Evolutionary conservation across 2,888 invertebrate genomes (phyloP).

Genomic region (Cryptocephalus moraei): DNA sequence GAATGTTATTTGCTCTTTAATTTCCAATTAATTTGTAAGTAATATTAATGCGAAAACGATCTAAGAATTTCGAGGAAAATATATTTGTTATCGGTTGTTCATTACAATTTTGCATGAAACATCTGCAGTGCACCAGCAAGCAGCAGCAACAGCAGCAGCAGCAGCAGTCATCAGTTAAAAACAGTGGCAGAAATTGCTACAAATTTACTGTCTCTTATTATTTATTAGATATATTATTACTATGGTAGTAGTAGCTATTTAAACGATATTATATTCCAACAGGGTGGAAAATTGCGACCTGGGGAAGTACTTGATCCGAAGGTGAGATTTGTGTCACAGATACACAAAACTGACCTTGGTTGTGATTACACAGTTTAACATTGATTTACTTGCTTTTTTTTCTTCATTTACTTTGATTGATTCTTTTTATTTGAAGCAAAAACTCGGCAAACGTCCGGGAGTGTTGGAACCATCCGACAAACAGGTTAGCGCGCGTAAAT

Average conservation of each 20-base stretch:
- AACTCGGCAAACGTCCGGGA: conserved; percentile 61
- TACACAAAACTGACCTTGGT: conserved; percentile 38
- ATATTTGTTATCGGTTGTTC: too few species aligned
- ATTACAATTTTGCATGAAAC: conserved; percentile 9
- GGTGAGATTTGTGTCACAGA: conserved; percentile 57
- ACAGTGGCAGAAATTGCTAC: conserved; percentile 4
- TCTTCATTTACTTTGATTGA: conserved; percentile 32
- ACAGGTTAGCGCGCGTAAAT: conserved; percentile 52
- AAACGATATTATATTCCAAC: conserved; percentile 39
- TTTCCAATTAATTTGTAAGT: too few species aligned
- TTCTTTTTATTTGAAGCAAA: conserved; percentile 56
- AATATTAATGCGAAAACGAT: too few species aligned
- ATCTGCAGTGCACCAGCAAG: conserved; percentile 15
- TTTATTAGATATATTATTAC: too few species aligned
- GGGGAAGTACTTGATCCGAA: conserved; percentile 67
- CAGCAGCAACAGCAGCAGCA: conserved; percentile 2
- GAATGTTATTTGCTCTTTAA: too few species aligned
- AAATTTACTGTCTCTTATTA: too few species aligned
- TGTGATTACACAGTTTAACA: conserved; percentile 15
- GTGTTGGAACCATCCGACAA: conserved; percentile 51
- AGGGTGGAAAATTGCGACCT: conserved; percentile 67
- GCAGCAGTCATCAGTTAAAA: conserved; percentile 14
- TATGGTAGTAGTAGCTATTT: conserved; percentile 5
- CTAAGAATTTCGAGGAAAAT: too few species aligned
- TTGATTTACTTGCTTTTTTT: conserved; percentile 15